Conservation (phyloP, 2,113 vertebrate species). For the Halichoeres trimaculatus region DNA sequence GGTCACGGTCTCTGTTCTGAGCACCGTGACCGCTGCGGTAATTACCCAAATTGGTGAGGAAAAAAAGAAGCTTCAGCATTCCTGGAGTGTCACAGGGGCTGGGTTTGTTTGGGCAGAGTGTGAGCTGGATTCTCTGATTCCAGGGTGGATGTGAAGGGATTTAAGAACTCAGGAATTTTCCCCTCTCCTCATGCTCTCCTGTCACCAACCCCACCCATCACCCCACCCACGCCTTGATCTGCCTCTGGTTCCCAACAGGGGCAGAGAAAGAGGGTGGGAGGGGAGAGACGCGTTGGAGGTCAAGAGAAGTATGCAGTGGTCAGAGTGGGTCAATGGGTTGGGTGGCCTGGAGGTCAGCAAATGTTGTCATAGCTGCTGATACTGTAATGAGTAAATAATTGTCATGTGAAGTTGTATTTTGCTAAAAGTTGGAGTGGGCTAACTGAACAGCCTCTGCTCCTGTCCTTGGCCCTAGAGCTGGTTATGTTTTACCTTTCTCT, state of each 20-base stretch:
- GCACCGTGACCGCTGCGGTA: slow-evolving; percentile 75
- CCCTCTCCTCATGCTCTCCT: slow-evolving; percentile 62
- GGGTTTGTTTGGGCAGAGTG: slow-evolving; percentile 73
- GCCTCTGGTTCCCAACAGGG: slow-evolving; percentile 54
- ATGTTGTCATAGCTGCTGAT: slow-evolving; percentile 52
- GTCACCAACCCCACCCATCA: slow-evolving; percentile 71
- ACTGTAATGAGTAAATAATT: slow-evolving; percentile 52
- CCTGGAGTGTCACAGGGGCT: slow-evolving; percentile 71
- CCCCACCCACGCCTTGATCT: slow-evolving; percentile 75
- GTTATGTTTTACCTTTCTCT: slow-evolving; percentile 55
- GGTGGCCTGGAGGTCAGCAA: slow-evolving; percentile 20
- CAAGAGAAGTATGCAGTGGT: slow-evolving; percentile 66
- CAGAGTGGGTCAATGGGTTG: slow-evolving; percentile 60
- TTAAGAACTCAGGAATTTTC: slow-evolving; percentile 74
- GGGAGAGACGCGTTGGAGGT: slow-evolving; percentile 59
- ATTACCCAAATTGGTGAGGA: slow-evolving; percentile 75
- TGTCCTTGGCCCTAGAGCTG: slow-evolving; percentile 43
- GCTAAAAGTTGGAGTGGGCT: slow-evolving; percentile 5
- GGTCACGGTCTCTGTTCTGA: slow-evolving; percentile 76
- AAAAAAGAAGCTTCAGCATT: slow-evolving; percentile 69
- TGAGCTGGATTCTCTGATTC: slow-evolving; percentile 71
- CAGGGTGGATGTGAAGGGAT: slow-evolving; percentile 71
- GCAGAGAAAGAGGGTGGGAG: slow-evolving; percentile 59
- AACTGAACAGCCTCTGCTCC: slow-evolving; percentile 31
- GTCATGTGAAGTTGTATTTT: slow-evolving; percentile 43